A percentile compares a stretch with the other conserved stretches of the same genome.
Conservation (phyloP, 2,888 invertebrate genomes). For the Rotaria sp. region DNA sequence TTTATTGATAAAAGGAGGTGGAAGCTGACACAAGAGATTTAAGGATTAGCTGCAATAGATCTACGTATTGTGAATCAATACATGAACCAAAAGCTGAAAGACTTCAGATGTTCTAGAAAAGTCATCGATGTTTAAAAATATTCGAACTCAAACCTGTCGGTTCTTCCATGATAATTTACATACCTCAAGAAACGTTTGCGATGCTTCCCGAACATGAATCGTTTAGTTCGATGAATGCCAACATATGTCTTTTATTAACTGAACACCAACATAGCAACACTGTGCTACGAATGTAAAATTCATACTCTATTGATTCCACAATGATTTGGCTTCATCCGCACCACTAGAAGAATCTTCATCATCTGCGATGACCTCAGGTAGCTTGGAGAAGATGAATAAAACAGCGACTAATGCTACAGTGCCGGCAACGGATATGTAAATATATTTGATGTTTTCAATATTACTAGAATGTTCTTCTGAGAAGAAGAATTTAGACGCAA, state of each 20-base stretch:
- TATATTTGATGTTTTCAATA: neutral
- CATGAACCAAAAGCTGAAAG: too few relatives aligned
- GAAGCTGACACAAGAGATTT: too few relatives aligned
- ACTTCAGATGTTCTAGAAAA: too few relatives aligned
- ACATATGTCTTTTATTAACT: neutral
- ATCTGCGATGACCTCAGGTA: neutral
- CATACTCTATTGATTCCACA: neutral
- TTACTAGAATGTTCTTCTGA: neutral
- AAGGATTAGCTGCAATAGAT: too few relatives aligned
- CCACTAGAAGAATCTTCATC: neutral
- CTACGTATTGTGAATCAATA: too few relatives aligned
- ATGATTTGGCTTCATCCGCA: neutral
- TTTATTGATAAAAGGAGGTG: too few relatives aligned
- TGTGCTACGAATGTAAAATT: neutral
- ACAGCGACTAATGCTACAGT: neutral
- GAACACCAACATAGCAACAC: conserved; percentile 17
- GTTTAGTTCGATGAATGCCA: too few relatives aligned
- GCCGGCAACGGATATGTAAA: neutral
- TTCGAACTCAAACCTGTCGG: too few relatives aligned
- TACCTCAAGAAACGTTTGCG: too few relatives aligned
- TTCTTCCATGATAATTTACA: too few relatives aligned
- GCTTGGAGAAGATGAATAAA: neutral
- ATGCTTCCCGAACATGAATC: too few relatives aligned
- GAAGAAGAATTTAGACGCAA: neutral
- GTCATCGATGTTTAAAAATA: too few relatives aligned